Base-by-base conservation (phyloP, 1,140 invertebrate genomes). In the Drosophila athabasca region DNA sequence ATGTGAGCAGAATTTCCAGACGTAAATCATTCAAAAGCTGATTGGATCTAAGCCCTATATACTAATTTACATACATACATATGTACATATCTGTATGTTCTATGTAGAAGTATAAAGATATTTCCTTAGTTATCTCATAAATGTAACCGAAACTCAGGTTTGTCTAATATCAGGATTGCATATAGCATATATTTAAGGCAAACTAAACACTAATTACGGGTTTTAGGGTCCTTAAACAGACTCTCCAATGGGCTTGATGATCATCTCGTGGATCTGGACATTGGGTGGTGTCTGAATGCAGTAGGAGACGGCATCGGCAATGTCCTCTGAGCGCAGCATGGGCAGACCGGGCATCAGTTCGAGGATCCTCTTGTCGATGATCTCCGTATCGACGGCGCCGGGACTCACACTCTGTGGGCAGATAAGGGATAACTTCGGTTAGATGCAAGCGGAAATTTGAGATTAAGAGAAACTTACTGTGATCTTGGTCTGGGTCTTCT, bases 401-500 rank as follows among this genome's bases (percentile, higher is more conserved):
- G 95, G 95, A 65, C 94, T 94, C 45, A 94, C 91, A 74, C 93
- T 94, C 94, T 94, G 58, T 0, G 49, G 41, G 1, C 2, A 44
- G 41, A 26, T 26, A 5, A 15, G 15, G 1, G 7, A 9, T 1
- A 26, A 3, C 24, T 35, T 11, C 3, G 31, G 31, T 35, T 11
- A 35, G 31, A 52, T 19, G 11, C 17, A n/a, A n/a, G 4, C 11
- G 2, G 13, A 15, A 1, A 1, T 0, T 9, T 2, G 2, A 58
- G 41, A 1, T 19, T 17, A 22, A 43, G 2, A 7, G 24, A 9
- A 9, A 71, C 80, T 78, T 41, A 90, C 87, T 2, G 95, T 95
- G 2, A 96, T 93, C 92, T 95, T 95, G 59, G 95, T 95, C 50
- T 93, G 93, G 31, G 93, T 92, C 17, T 93, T 93, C n/a, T 92